Evolutionary conservation across 2,888 invertebrate species (phyloP).

Genomic region (Chaitophorus viminalis): DNA sequence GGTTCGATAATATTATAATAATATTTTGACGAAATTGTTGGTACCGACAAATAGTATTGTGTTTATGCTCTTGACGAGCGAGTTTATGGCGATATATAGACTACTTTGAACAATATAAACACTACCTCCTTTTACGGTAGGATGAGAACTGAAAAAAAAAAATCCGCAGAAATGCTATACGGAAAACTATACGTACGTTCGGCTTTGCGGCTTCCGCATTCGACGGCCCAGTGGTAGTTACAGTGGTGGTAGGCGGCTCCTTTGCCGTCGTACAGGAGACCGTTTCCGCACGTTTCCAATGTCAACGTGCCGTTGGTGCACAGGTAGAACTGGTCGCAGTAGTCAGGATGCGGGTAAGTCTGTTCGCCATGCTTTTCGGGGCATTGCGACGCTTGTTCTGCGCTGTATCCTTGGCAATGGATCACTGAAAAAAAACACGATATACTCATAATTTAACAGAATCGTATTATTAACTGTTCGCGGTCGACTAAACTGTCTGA

Average conservation of each 20-base stretch:
- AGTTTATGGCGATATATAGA: too few species aligned
- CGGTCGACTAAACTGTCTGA: too few species aligned
- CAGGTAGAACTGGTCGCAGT: conserved; percentile 88
- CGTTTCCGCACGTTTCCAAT: conserved; percentile 91
- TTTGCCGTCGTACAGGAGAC: conserved; percentile 89
- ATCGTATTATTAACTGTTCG: too few species aligned
- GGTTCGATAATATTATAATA: too few species aligned
- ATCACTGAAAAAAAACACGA: conserved; percentile 6
- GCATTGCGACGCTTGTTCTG: conserved; percentile 75
- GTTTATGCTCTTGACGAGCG: too few species aligned
- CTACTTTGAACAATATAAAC: too few species aligned
- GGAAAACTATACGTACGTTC: conserved; percentile 74
- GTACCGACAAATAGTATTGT: too few species aligned
- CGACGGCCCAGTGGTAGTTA: conserved; percentile 93
- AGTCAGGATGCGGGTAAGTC: conserved; percentile 87
- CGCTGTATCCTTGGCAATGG: conserved; percentile 55
- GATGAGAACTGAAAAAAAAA: too few species aligned
- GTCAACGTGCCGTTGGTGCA: conserved; percentile 91
- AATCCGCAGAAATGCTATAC: too few species aligned
- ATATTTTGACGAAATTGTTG: too few species aligned
- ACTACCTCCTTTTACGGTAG: too few species aligned
- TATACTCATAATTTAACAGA: too few species aligned
- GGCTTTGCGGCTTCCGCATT: conserved; percentile 83
- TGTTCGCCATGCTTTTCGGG: conserved; percentile 83
- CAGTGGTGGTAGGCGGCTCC: conserved; percentile 91